These are phyloP conservation scores for Rhynchophorus ferrugineus DNA, from an alignment of 1,140 invertebrate genomes.

Conservation along the genomic window DNA sequence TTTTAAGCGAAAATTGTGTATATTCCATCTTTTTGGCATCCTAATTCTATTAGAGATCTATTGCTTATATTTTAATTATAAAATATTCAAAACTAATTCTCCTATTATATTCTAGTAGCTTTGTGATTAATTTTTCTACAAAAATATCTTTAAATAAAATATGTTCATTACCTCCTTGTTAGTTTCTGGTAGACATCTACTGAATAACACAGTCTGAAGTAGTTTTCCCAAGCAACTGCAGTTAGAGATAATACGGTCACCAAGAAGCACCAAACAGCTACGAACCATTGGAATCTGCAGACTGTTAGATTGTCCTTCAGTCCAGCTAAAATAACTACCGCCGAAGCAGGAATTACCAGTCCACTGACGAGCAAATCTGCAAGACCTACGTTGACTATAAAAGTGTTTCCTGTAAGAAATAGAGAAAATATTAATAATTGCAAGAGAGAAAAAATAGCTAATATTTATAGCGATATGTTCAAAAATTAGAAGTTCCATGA, in stretches of 20 bases:
- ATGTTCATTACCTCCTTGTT: constrained; percentile 30
- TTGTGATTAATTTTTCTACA: too few species aligned
- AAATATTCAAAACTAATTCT: too few species aligned
- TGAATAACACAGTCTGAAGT: constrained; percentile 50
- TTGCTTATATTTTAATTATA: too few species aligned
- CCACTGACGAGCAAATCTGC: constrained; percentile 67
- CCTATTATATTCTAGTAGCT: too few species aligned
- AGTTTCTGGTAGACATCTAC: constrained; percentile 46
- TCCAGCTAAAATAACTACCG: constrained; percentile 61
- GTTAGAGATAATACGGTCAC: constrained; percentile 57
- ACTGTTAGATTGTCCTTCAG: constrained; percentile 50
- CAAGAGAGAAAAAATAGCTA: background rate
- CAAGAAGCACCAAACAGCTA: constrained; percentile 57
- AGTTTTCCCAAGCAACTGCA: constrained; percentile 58
- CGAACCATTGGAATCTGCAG: constrained; percentile 60
- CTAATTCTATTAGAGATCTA: too few species aligned
- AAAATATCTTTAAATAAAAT: background rate
- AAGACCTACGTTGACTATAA: constrained; percentile 68
- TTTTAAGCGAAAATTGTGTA: background rate
- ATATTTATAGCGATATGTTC: constrained; percentile 12
- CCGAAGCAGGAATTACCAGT: constrained; percentile 61
- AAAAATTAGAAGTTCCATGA: too few species aligned
- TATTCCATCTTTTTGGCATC: too few species aligned
- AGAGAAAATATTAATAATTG: background rate
- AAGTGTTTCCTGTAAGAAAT: constrained; percentile 61